These are phyloP conservation scores for Eugnorisma glareosa DNA, from an alignment of 2,888 invertebrate species.

Conservation along the genomic window DNA sequence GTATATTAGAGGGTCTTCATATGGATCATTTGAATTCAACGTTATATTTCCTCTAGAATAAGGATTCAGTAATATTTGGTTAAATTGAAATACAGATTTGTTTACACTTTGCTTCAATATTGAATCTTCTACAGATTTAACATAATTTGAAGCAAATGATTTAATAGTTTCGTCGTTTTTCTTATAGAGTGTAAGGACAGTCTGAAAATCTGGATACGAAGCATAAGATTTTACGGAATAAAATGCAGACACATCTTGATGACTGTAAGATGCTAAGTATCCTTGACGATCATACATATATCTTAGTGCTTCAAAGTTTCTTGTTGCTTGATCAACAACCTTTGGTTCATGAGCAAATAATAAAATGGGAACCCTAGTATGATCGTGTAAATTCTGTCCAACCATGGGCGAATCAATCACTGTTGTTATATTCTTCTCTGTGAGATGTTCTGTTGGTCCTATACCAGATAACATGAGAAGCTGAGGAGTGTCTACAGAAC, in stretches of 20 bases:
- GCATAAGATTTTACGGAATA: conserved; percentile 27
- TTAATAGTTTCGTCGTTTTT: conserved; percentile 28
- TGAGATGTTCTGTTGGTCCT: conserved; percentile 56
- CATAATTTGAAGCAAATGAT: conserved; percentile 31
- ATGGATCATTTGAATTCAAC: conserved; percentile 50
- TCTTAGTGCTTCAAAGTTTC: conserved; percentile 35
- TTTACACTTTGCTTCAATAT: conserved; percentile 47
- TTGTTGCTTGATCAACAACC: conserved; percentile 1
- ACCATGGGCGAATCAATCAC: conserved; percentile 56
- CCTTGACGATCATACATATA: conserved; percentile 56
- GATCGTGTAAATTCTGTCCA: conserved; percentile 61
- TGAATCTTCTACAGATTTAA: conserved; percentile 49
- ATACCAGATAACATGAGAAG: conserved; percentile 64
- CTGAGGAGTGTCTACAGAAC: conserved; percentile 54
- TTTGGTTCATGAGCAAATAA: conserved; percentile 32
- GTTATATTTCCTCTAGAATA: conserved; percentile 57
- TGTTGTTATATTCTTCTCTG: conserved; percentile 24
- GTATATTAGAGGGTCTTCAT: conserved; percentile 75
- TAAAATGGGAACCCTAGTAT: conserved; percentile 35
- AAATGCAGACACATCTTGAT: conserved; percentile 19
- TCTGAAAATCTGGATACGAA: conserved; percentile 47
- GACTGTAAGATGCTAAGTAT: conserved; percentile 26
- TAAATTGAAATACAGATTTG: conserved; percentile 33
- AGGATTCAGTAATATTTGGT: conserved; percentile 32
- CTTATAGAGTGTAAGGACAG: neutral